Percentiles rank a stretch among this genome's conserved stretches.
These are phyloP conservation scores for Sebastes paucispinis DNA, from an alignment of 2,797 vertebrate species.

Conservation along the genomic window DNA sequence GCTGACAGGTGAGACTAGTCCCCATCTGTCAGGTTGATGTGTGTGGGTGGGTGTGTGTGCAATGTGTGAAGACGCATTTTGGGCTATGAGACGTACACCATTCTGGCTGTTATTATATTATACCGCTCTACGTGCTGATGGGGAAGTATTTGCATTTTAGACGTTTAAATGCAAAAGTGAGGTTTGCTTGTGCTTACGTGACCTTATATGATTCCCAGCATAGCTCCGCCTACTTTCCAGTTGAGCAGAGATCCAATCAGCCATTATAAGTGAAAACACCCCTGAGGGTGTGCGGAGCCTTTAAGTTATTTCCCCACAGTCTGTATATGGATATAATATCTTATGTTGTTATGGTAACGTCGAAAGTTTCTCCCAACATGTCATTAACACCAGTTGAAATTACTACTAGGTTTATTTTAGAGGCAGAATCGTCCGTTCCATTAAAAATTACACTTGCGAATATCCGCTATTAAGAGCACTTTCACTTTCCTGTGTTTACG, in stretches of 20 bases:
- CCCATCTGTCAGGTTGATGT: constrained; percentile 25
- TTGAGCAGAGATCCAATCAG: not conserved
- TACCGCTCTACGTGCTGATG: not conserved
- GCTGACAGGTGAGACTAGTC: constrained; percentile 50
- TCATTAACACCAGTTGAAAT: not conserved
- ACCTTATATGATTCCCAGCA: not conserved
- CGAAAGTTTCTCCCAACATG: not conserved
- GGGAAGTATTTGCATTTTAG: too few species aligned
- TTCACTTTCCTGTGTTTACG: not conserved
- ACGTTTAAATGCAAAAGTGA: too few species aligned
- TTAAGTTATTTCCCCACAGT: not conserved
- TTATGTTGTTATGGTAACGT: not conserved
- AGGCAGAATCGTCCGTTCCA: not conserved
- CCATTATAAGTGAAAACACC: not conserved
- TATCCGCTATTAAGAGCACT: not conserved
- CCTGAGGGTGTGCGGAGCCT: not conserved
- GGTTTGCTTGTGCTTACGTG: not conserved
- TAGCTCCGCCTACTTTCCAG: not conserved
- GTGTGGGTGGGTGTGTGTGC: not conserved
- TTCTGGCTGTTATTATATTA: not conserved
- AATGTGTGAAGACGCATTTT: not conserved
- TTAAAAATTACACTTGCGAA: not conserved
- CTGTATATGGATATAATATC: not conserved
- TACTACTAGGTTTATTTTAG: not conserved
- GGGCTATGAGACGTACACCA: not conserved